Conservation (phyloP, 2,797 vertebrate species). For the Gorsachius magnificus region DNA sequence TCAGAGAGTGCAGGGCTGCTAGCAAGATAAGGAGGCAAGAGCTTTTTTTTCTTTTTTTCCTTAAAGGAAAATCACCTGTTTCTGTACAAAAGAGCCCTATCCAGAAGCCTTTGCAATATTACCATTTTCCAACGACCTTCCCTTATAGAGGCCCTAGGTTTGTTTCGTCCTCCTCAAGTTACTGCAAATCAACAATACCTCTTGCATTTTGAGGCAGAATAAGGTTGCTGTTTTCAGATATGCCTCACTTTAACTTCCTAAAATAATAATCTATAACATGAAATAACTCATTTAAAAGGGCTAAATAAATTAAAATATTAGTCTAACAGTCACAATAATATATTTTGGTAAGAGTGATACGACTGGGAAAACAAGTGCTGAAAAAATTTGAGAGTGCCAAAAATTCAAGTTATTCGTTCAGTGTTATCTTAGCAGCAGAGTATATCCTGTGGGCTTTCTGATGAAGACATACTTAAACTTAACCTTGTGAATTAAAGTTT, state of each 20-base stretch:
- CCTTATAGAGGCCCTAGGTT: not conserved
- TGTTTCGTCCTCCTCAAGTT: not conserved
- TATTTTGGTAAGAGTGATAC: not conserved
- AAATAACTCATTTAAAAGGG: not conserved
- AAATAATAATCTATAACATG: not conserved
- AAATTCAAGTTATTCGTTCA: not conserved
- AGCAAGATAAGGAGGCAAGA: not conserved
- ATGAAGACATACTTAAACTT: not conserved
- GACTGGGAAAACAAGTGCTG: not conserved
- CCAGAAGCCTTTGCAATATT: not conserved
- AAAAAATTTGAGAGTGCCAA: not conserved
- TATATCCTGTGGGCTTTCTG: not conserved
- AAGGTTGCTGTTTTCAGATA: not conserved
- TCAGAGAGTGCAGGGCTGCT: not conserved
- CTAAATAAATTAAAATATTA: not conserved
- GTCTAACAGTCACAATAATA: not conserved
- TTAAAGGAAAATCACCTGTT: not conserved
- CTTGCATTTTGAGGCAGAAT: not conserved
- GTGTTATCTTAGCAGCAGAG: not conserved
- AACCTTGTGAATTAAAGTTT: not conserved
- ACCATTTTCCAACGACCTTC: not conserved
- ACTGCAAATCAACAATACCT: not conserved
- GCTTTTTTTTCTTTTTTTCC: not conserved
- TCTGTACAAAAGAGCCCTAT: not conserved
- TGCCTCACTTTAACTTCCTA: not conserved